Conservation (phyloP, 2,888 invertebrate species). For the Apodemia mormo region DNA sequence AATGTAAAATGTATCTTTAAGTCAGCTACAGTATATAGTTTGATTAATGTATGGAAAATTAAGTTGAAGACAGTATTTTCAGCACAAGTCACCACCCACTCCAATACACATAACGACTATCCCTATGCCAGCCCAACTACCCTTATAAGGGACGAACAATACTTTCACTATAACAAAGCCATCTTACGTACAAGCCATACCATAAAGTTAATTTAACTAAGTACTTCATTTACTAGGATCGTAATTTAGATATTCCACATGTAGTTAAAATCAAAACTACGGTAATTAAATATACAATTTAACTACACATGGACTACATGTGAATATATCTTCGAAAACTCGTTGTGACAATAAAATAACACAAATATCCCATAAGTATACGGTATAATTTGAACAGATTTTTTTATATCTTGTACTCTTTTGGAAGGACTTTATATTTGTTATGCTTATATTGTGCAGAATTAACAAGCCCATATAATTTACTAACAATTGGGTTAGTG, state of each 20-base stretch:
- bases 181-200: slow-evolving; percentile 37
- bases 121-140: slow-evolving; percentile 28
- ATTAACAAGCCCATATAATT: slow-evolving; percentile 6
- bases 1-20: slow-evolving; percentile 12
- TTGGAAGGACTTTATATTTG: slow-evolving; percentile 24
- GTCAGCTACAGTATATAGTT: slow-evolving; percentile 7
- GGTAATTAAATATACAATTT: not conserved
- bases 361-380: slow-evolving; percentile 13
- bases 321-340: slow-evolving; percentile 12
- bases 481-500: not conserved
- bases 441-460: not conserved
- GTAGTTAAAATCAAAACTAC: slow-evolving; percentile 20
- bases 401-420: slow-evolving; percentile 23
- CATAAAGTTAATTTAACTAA: slow-evolving; percentile 56
- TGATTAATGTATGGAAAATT: slow-evolving; percentile 17
- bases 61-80: slow-evolving; percentile 24
- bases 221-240: slow-evolving; percentile 45
- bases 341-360: slow-evolving; percentile 14
- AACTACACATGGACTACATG: slow-evolving; percentile 9
- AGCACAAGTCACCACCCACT: slow-evolving; percentile 33
- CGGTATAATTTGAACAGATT: slow-evolving; percentile 7
- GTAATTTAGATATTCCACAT: not conserved
- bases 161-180: slow-evolving; percentile 39
- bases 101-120: slow-evolving; percentile 33
- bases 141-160: slow-evolving; percentile 24